phyloP scores from a whole-genome alignment of 2,113 vertebrate species.

The Martes martes region DNA sequence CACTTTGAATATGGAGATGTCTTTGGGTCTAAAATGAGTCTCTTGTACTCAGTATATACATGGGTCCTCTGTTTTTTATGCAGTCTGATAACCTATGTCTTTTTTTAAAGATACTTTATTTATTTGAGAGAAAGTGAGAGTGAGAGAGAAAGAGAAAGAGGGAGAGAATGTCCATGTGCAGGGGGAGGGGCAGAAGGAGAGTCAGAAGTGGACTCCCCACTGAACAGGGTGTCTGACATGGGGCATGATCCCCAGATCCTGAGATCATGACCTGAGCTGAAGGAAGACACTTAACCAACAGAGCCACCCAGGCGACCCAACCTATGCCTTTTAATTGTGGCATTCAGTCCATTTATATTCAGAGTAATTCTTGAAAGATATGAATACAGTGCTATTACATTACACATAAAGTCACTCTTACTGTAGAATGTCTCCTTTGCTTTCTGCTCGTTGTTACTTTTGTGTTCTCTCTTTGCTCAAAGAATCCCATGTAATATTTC shows the following conservation, averaged over 20 bases:
- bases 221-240: no score
- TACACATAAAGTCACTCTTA: neutral
- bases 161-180: no score
- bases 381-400: neutral
- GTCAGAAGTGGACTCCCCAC: no score
- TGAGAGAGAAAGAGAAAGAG: no score
- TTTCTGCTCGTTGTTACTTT: neutral
- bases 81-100: no score
- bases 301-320: no score
- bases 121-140: no score
- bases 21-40: neutral
- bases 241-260: no score
- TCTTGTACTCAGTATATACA: neutral
- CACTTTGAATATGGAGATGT: neutral
- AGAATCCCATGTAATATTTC: neutral
- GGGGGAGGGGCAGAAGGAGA: no score
- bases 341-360: neutral
- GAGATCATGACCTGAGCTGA: no score
- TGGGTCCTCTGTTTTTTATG: neutral
- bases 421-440: neutral
- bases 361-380: neutral
- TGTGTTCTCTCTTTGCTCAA: neutral
- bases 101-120: no score
- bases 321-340: neutral
- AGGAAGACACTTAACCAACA: no score